A percentile compares a stretch with the other conserved stretches of the same genome.
Conservation (phyloP, 2,113 vertebrate genomes). For the Chrysemys picta region DNA sequence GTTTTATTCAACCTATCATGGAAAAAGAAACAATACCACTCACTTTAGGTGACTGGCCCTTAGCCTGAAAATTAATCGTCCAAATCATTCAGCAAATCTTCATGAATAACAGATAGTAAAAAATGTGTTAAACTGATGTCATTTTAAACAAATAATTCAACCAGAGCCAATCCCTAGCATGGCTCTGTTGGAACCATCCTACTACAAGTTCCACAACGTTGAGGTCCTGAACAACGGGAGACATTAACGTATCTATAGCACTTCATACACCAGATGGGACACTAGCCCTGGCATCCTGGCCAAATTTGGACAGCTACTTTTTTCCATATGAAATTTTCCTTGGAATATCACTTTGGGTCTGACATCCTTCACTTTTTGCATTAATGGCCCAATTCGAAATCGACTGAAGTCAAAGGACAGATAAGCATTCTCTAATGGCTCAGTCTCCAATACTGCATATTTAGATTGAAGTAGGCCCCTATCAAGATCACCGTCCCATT, state of each 20-base stretch:
- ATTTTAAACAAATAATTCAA: background rate
- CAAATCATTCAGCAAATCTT: background rate
- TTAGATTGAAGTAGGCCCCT: background rate
- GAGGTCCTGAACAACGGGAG: background rate
- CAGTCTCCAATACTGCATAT: background rate
- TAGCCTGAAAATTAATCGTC: background rate
- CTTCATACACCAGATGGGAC: background rate
- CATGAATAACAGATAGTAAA: background rate
- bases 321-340: conserved; percentile 13
- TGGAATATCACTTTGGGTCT: conserved; percentile 5
- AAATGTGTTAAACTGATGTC: background rate
- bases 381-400: conserved; percentile 51
- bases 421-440: conserved; percentile 10
- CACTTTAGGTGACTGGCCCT: background rate
- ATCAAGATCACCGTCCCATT: background rate
- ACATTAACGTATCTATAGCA: background rate
- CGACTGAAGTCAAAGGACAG: conserved; percentile 30
- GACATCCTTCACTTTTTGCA: conserved; percentile 35
- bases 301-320: background rate
- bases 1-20: background rate
- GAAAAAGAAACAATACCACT: background rate
- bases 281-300: background rate
- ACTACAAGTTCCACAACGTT: background rate
- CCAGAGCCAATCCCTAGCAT: background rate
- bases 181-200: background rate